Evolutionary conservation across 2,113 vertebrate species (phyloP).

Genomic region (Paedocypris sp.): DNA sequence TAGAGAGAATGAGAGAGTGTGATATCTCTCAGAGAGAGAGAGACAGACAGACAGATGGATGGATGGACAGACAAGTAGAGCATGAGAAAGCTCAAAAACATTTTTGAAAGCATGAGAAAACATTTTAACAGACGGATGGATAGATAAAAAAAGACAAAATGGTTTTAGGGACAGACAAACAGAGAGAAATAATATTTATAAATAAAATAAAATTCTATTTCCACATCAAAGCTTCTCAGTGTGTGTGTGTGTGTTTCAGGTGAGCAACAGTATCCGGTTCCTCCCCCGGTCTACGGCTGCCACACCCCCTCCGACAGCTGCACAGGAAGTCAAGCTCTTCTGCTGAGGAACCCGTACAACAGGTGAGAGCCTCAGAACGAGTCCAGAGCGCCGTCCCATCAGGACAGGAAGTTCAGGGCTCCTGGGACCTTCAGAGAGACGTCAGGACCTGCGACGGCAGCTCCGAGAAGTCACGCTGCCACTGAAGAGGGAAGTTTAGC

Average conservation of each 20-base stretch:
- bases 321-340: conserved; percentile 83
- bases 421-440: conserved; percentile 6
- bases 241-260: conserved; percentile 46
- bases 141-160: no score
- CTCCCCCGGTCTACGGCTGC: conserved; percentile 90
- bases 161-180: no score
- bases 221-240: conserved; percentile 1
- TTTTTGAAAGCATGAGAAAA: no score
- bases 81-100: no score
- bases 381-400: background rate
- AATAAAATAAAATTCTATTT: background rate
- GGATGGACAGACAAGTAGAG: no score
- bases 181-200: background rate
- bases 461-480: conserved; percentile 33
- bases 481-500: conserved; percentile 21
- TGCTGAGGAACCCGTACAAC: conserved; percentile 93
- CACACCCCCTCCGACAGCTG: conserved; percentile 93
- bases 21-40: no score
- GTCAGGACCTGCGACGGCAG: background rate
- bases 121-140: no score
- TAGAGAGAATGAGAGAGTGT: no score
- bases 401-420: conserved; percentile 5
- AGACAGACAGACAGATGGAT: no score
- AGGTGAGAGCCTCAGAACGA: conserved; percentile 67
- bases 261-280: conserved; percentile 89